Base-by-base conservation (phyloP, 2,113 vertebrate species). In the Myocastor coypus region DNA sequence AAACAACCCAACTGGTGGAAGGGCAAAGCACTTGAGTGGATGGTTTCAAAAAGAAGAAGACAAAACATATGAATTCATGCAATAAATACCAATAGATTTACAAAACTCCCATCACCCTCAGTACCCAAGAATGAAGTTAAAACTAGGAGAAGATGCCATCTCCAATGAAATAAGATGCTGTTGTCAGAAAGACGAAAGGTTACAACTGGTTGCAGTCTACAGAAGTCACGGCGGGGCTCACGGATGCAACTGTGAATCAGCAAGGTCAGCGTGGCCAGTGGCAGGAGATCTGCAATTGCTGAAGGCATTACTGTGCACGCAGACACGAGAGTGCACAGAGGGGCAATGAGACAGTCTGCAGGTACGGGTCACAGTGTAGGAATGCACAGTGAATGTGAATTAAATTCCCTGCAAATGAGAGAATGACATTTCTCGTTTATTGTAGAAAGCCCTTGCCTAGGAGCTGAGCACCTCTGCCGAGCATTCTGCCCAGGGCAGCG, bases 141-240 rank as follows among this genome's bases (percentile, higher is more conserved):
- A 68, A 11, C 14, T 68, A 68, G 66, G 10, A 64, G 28, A 16
- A 34, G 66, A 17, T 34, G 1, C 34, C 32, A 16, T 34, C 64
- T 68, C 32, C 14, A 32, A 68, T 68, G 16, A 17, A 32, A 34
- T 13, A 34, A 17, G 32, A 68, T 34, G 32, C 32, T 68, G 32
- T 17, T 34, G 6, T 34, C 32, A 68, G 1, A 17, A 17, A 34
- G 66, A 16, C 6, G 32, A n/a, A 34, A 32, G 66, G 66, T 34
- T 5, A 32, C 32, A 17, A 2, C 32, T 68, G 30, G 32, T 2
- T 14, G 14, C 17, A 6, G 13, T 34, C 32, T 16, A 68, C 66
- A 16, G 66, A 68, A 34, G 14, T 13, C 66, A 7, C 5, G 0
- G 1, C 0, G 1, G 5, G 32, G 14, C 32, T 14, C 32, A 5